A percentile compares a stretch with the other conserved stretches of the same genome.
These are phyloP conservation scores for Pristionchus mayeri DNA, from an alignment of 2,888 invertebrate genomes.

Conservation along the genomic window DNA sequence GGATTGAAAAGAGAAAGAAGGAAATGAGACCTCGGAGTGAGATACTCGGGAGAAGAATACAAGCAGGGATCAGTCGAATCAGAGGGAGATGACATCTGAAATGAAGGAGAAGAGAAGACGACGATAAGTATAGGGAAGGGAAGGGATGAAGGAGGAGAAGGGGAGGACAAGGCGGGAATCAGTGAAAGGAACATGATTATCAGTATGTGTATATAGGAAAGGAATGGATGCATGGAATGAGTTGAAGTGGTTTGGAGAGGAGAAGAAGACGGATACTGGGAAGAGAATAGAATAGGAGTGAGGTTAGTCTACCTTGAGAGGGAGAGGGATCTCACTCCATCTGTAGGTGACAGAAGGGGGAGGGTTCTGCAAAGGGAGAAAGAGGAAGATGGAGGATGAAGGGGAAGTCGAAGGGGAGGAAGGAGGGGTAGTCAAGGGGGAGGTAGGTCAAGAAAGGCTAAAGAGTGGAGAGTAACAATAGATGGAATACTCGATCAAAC, in stretches of 20 bases:
- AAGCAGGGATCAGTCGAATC: background rate
- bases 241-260: slow-evolving; percentile 4
- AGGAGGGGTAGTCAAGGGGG: background rate
- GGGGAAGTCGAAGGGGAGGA: background rate
- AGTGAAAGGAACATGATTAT: background rate
- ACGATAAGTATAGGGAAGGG: background rate
- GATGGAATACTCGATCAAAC: background rate
- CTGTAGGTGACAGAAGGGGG: slow-evolving; percentile 2
- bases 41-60: background rate
- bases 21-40: background rate
- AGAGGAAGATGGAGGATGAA: background rate
- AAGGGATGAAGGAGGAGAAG: background rate
- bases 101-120: background rate
- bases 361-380: background rate
- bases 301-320: background rate
- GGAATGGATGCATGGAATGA: background rate
- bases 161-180: background rate
- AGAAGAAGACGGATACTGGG: too few species aligned
- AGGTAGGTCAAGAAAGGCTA: background rate
- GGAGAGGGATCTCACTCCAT: background rate
- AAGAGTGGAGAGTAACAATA: background rate
- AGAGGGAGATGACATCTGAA: too few species aligned
- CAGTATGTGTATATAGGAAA: background rate
- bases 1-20: background rate
- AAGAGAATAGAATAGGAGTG: too few species aligned